phyloP scores from a whole-genome alignment of 2,113 vertebrate species.

The Struthio camelus region DNA sequence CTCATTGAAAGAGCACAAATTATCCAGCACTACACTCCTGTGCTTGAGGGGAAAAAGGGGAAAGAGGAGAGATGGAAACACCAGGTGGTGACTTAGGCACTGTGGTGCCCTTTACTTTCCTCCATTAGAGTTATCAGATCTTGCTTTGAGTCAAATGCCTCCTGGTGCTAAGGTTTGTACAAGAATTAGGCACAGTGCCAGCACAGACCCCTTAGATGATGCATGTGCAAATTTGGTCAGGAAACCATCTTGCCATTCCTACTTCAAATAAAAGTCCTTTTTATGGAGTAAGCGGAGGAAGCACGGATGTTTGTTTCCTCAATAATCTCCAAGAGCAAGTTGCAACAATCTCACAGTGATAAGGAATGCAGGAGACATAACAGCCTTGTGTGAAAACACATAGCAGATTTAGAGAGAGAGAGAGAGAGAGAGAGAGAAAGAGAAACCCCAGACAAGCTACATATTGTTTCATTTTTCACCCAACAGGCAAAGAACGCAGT shows the following conservation, averaged over 20 bases:
- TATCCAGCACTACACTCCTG: rapidly evolving
- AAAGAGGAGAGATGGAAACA: background rate
- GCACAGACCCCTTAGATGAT: background rate
- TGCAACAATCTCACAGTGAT: background rate
- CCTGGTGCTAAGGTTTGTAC: background rate
- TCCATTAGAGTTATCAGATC: background rate
- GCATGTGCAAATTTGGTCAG: background rate
- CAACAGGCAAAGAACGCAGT: background rate
- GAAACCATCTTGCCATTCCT: background rate
- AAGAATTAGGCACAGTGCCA: background rate
- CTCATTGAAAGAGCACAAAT: background rate
- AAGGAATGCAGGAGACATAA: background rate
- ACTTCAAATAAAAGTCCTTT: background rate
- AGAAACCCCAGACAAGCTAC: background rate
- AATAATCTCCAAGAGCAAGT: background rate
- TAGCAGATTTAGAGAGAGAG: background rate
- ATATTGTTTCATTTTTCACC: background rate
- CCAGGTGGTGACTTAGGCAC: background rate
- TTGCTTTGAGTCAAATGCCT: background rate
- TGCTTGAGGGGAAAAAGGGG: background rate
- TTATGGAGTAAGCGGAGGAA: background rate
- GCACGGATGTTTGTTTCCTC: background rate
- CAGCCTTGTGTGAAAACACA: background rate
- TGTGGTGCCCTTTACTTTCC: background rate
- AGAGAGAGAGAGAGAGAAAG: background rate